Percentiles rank a stretch among this genome's conserved stretches.
phyloP scores from a whole-genome alignment of 2,888 invertebrate species.

The Erebia epiphron region DNA sequence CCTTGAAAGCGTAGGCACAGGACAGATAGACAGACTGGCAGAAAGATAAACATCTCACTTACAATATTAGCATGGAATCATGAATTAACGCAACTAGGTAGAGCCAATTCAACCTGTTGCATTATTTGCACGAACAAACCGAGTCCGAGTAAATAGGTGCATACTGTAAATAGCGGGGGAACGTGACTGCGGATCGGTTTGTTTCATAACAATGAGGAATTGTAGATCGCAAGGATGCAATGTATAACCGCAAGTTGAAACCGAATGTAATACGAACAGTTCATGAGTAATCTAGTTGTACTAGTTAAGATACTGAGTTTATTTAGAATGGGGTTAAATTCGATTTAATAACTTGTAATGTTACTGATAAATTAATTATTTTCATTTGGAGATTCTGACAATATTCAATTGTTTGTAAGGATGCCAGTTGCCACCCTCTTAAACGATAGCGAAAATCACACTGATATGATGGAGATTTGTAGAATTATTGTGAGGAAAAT shows the following conservation, averaged over 20 bases:
- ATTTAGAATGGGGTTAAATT: not conserved
- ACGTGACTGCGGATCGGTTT: constrained; percentile 62
- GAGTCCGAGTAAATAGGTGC: constrained; percentile 42
- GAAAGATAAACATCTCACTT: too few relatives aligned
- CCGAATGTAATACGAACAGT: constrained; percentile 3
- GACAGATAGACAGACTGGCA: too few relatives aligned
- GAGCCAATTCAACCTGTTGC: constrained; percentile 28
- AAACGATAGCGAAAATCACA: too few relatives aligned
- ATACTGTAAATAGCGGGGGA: constrained; percentile 46
- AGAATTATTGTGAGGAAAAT: too few relatives aligned
- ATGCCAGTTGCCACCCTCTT: too few relatives aligned
- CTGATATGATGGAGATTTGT: too few relatives aligned
- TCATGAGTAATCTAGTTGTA: not conserved
- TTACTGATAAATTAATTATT: too few relatives aligned
- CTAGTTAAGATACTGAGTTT: not conserved
- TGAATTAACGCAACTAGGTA: constrained; percentile 18
- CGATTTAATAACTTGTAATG: too few relatives aligned
- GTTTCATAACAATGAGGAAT: constrained; percentile 55
- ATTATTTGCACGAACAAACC: constrained; percentile 51
- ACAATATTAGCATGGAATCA: not conserved
- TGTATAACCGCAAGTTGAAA: constrained; percentile 13
- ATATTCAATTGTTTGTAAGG: too few relatives aligned
- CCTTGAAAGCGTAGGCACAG: too few relatives aligned
- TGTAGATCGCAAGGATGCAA: constrained; percentile 21
- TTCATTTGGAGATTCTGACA: too few relatives aligned